Base-by-base conservation (phyloP, 2,888 invertebrate genomes). In the Leucophenga maculata region DNA sequence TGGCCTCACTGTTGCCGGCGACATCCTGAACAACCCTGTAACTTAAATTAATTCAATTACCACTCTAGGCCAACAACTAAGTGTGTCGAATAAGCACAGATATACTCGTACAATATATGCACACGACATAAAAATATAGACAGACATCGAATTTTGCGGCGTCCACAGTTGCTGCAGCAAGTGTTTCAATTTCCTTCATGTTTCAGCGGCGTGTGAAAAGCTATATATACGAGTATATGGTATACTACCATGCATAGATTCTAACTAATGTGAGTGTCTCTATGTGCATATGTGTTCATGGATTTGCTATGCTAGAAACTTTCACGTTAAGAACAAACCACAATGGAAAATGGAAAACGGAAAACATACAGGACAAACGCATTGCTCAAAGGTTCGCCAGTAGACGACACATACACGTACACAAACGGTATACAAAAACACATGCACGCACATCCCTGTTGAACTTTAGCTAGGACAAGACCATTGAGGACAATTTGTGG, bases 21-120 rank as follows among this genome's bases (percentile, higher is more conserved):
- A 95, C 95, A 89, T 95, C 93, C 91, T 94, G 91, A 90, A 95
- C 95, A 92, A 95, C 95, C 93, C 95, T 95, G 95, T 95, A 95
- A 95, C 95, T 95, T 94, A 93, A 89, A 89, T 88, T 91, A 90
- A 91, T 91, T 92, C 91, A 91, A 91, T 89, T 89, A 89, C 86
- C 86, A 88, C 87, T 86, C 88, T 86, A 85, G 87, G 86, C 82
- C 81, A 79, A 76, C 81, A 82, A 74, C 81, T 82, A 85, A 82
- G 68, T 75, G 78, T 72, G 69, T 62, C 48, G 55, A 9, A 55
- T 3, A 4, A 22, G 52, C 18, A 50, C 14, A 59, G 13, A 20
- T 22, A 46, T 46, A 18, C 20, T 16, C 39, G 6, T 44, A 55
- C n/a, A 39, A 22, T 50, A 62, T 44, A 48, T 52, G 44, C 32